Conservation (phyloP, 2,888 invertebrate genomes). For the Eupithecia dodoneata region DNA sequence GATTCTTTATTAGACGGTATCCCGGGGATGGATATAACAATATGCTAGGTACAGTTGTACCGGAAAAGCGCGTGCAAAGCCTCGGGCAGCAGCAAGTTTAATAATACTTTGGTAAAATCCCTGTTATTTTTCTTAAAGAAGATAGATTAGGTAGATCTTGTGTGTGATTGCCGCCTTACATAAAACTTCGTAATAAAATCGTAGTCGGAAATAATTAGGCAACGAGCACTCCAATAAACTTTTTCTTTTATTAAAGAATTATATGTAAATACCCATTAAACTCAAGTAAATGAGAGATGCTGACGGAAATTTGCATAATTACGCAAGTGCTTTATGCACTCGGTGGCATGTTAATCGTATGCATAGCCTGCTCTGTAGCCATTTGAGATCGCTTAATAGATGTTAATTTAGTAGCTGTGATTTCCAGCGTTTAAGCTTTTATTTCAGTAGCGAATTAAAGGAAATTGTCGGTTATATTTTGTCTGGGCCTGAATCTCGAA, state of each 20-base stretch:
- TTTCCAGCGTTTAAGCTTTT: conserved; percentile 40
- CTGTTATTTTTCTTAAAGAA: neutral
- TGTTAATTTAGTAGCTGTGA: conserved; percentile 51
- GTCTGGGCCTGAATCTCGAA: neutral
- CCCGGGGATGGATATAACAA: neutral
- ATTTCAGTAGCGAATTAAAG: conserved; percentile 8
- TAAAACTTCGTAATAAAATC: neutral
- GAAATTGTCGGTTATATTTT: neutral
- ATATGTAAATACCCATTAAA: conserved; percentile 53
- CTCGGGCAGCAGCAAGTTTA: neutral
- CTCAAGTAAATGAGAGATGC: conserved; percentile 62
- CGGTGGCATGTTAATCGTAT: conserved; percentile 62
- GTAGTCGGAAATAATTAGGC: conserved; percentile 1
- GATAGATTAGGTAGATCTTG: neutral
- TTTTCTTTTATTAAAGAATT: conserved; percentile 35
- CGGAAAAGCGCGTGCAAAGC: neutral
- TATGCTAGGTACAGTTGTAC: neutral
- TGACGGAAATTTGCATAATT: conserved; percentile 69
- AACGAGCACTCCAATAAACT: conserved; percentile 31
- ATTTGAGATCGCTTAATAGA: conserved; percentile 60
- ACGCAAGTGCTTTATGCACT: conserved; percentile 68
- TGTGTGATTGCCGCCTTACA: neutral
- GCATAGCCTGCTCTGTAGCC: conserved; percentile 59
- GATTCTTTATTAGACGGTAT: neutral
- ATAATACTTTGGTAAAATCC: neutral